Base-by-base conservation (phyloP, 2,113 vertebrate species). In the Chionomys nivalis region DNA sequence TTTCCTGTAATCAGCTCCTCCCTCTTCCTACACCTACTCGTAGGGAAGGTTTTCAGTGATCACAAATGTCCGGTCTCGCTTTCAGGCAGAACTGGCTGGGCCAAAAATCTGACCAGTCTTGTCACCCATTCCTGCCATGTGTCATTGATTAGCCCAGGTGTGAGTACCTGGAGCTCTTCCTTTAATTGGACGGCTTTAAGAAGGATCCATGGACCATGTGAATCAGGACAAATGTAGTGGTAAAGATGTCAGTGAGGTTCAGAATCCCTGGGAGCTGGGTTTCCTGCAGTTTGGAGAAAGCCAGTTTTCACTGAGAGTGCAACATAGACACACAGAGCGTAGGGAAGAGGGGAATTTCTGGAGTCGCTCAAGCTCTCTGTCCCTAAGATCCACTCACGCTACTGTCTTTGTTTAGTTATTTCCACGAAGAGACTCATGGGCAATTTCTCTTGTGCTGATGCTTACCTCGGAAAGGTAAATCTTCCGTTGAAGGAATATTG, bases 281-380 rank as follows among this genome's bases (percentile, higher is more conserved):
- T 87, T 78, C 61, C 77, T 83, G 39, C 9, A 72, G 17, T 77
- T 58, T 93, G 82, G 44, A 85, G 52, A 70, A 93, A 93, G 49
- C 19, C 55, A 76, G 17, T 87, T 72, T 82, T n/a, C 65, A 92
- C 63, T n/a, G 70, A 75, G 73, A 76, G 21, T 10, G 72, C 13
- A 61, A 93, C 68, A 49, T 58, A 55, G 47, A 81, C 65, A 33
- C 23, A 33, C 21, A 55, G 28, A 65, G 19, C 3, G 0, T 55
- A 76, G 65, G 36, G n/a, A 79, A 90, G 23, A 87, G 19, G 82
- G 66, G 33, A 79, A 75, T 58, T 63, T 94, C 55, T 10, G 16
- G 39, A 75, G 68, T 70, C 49, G 10, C 26, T 90, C 58, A 49
- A 2, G 24, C 23, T 92, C 87, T 44, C 13, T 87, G 39, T 76